Base-by-base conservation (phyloP, 2,888 invertebrate species). In the Lomographa bimaculata region DNA sequence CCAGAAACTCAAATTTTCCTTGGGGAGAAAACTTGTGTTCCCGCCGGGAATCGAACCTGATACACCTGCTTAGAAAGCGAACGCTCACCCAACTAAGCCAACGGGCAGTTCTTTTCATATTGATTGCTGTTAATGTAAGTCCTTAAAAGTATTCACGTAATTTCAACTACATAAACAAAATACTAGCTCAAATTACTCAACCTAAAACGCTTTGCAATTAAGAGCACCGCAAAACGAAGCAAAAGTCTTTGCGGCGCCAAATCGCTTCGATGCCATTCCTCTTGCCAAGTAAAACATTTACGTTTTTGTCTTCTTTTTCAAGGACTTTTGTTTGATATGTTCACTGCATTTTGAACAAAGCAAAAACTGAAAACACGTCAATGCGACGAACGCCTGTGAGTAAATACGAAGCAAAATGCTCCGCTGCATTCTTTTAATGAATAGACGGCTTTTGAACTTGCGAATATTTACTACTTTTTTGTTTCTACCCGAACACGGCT, bases 251-350 rank as follows among this genome's bases (percentile, higher is more conserved):
- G 30, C 45, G 49, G 51, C 59, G 56, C 53, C 62, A 51, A 48
- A 46, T 46, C 35, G 45, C 26, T 54, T 43, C 50, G 49, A 42
- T 42, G 45, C 23, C 37, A 36, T 38, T 29, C 36, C 39, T 25
- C 37, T 37, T 64, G 65, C 62, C 60, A 67, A 67, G 62, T 58
- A 57, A 54, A 67, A 61, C 57, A 63, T 61, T 57, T 47, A 46
- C 44, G 36, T 50, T 57, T 57, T 54, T 48, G 44, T 44, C 46
- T 46, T 40, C 26, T 47, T 48, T 50, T 21, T 37, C 41, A 40
- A 55, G 54, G 50, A 42, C 46, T 50, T 46, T 50, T 36, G 32
- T 54, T 50, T 52, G 33, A 49, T 50, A 52, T 30, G 24, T 46
- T 28, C 27, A 16, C 32, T 42, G 30, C 41, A 46, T 34, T 16